These are phyloP conservation scores for Pseudococcus longispinus DNA, from an alignment of 2,888 invertebrate species.

Conservation along the genomic window DNA sequence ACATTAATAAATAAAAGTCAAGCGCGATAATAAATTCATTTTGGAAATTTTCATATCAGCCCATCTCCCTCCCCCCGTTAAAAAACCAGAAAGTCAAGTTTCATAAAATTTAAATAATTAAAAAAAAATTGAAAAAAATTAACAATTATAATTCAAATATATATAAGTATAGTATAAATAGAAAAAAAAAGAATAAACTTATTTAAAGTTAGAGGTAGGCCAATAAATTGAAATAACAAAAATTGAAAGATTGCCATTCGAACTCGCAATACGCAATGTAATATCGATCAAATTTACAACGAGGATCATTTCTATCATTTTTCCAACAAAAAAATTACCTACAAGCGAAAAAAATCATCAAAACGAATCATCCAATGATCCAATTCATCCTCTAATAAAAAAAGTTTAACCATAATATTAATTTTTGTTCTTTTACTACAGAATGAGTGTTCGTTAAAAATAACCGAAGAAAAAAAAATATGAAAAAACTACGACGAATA, in stretches of 20 bases:
- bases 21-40: background rate
- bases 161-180: background rate
- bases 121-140: background rate
- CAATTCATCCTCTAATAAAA: background rate
- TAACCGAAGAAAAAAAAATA: background rate
- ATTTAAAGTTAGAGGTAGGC: constrained; percentile 39
- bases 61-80: background rate
- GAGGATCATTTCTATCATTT: background rate
- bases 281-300: constrained; percentile 12
- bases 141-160: constrained; percentile 1
- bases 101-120: background rate
- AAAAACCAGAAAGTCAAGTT: background rate
- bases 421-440: background rate
- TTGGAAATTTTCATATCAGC: background rate
- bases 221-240: constrained; percentile 43
- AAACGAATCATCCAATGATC: background rate
- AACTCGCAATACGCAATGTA: constrained; percentile 34
- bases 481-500: constrained; percentile 1
- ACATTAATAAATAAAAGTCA: constrained; percentile 12
- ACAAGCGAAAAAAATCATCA: background rate
- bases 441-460: background rate
- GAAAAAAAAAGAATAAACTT: constrained; percentile 15
- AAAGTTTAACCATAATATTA: background rate
- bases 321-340: background rate
- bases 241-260: constrained; percentile 42